Conservation (phyloP, 2,888 invertebrate genomes). For the Cheiracanthium punctorium region DNA sequence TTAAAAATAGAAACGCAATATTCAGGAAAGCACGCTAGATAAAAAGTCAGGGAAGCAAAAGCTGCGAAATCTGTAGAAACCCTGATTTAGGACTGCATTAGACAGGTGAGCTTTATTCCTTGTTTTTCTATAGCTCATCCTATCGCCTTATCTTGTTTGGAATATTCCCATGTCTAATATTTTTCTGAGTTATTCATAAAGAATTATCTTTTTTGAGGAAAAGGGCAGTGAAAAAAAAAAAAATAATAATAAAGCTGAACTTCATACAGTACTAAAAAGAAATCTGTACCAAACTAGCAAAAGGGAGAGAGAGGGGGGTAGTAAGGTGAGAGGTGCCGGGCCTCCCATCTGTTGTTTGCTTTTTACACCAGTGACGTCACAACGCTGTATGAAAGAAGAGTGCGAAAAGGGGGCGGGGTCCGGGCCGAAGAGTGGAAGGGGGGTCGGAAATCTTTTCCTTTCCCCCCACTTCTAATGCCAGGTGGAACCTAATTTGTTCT, state of each 20-base stretch:
- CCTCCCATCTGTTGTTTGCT: constrained; percentile 65
- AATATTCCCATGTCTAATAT: background rate
- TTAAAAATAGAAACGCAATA: too few species aligned
- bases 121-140: too few species aligned
- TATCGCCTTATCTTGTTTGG: background rate
- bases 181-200: background rate
- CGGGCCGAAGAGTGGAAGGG: background rate
- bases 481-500: constrained; percentile 68
- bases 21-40: too few species aligned
- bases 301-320: background rate
- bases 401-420: constrained; percentile 60
- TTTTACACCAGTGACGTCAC: constrained; percentile 48
- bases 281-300: background rate
- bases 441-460: constrained; percentile 1
- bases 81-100: too few species aligned
- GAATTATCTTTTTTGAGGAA: too few species aligned
- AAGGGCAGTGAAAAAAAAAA: too few species aligned
- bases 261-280: background rate
- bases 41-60: too few species aligned
- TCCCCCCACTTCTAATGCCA: constrained; percentile 39
- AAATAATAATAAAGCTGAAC: too few species aligned
- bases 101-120: too few species aligned
- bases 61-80: too few species aligned
- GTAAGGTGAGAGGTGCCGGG: constrained; percentile 4
- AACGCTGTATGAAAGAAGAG: constrained; percentile 22